Evolutionary conservation across 2,113 vertebrate species (phyloP), one percentile per base, ranked within the genome.

Genomic region (Eubucco bourcierii): DNA sequence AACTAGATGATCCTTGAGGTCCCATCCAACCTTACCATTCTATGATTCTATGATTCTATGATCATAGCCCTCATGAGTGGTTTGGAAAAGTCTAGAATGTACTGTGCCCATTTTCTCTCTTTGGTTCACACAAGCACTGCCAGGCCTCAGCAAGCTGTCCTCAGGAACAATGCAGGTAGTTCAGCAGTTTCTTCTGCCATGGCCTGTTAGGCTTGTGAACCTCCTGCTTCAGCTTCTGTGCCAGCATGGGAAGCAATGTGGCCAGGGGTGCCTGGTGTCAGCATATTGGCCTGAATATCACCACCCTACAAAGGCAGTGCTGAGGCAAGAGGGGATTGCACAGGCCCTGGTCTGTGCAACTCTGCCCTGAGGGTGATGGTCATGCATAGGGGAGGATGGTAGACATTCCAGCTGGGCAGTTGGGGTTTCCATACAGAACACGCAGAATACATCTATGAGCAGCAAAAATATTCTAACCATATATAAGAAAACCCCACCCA

Each of bases 121-220:
- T 53, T 67, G 31, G 9, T 84, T 88, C 5, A 10, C 39, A 24
- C 53, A 28, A 75, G 27, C 2, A 18, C 27, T 24, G n/a, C 8
- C 2, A 1, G 41, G 20, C 23, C 25, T 90, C 34, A 80, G 66
- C 44, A 64, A 84, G n/a, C 20, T 79, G 39, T 58, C 67, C 25
- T 64, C 39, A 50, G 52, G 31, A 37, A 3, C 53, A 14, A 12
- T 1, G 0, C 33, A 66, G 46, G 16, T 28, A 37, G 34, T 29
- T 29, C 20, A 0, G 1, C 0, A 2, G 63, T n/a, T 84, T 73
- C 56, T 84, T 46, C 65, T 80, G 46, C 44, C 31, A n/a, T 0
- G 0, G 8, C 39, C 34, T 59, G 19, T 61, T 82, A 63, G 24
- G 7, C 52, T 63, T 34, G 50, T 66, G 80, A 90, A 44, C 46